phyloP scores from a whole-genome alignment of 2,797 vertebrate genomes.

The Acrossocheilus wenchowensis region DNA sequence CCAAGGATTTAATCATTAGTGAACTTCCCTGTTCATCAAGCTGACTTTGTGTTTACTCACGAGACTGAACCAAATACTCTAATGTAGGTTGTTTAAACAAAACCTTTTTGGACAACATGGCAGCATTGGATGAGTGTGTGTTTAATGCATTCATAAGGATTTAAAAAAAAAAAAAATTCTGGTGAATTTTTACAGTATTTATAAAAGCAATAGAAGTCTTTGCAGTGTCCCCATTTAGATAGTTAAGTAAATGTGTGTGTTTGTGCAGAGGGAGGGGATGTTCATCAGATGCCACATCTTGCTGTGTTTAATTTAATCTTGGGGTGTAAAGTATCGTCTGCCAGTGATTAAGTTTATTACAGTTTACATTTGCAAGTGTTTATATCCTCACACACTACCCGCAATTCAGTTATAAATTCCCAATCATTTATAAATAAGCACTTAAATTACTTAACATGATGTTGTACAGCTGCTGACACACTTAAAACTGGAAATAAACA shows the following conservation, averaged over 20 bases:
- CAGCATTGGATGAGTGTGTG: neutral
- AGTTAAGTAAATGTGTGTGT: neutral
- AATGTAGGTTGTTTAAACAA: neutral
- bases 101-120: neutral
- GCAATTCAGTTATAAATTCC: too few species aligned
- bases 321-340: slow-evolving; percentile 1
- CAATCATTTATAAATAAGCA: slow-evolving; percentile 6
- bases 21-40: neutral
- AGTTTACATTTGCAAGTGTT: slow-evolving; percentile 21
- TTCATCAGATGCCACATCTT: slow-evolving; percentile 14
- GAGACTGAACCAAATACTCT: slow-evolving; percentile 21
- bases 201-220: too few species aligned
- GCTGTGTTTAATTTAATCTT: slow-evolving; percentile 20
- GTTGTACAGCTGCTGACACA: slow-evolving; percentile 10
- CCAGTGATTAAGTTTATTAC: slow-evolving; percentile 31
- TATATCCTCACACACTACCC: slow-evolving; percentile 7
- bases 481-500: neutral
- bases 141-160: too few species aligned
- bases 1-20: slow-evolving; percentile 1
- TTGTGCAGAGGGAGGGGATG: neutral
- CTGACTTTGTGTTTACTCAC: slow-evolving; percentile 8
- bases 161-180: too few species aligned
- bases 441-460: neutral
- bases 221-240: neutral
- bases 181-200: too few species aligned